A percentile compares a stretch with the other conserved stretches of the same genome.
phyloP scores from a whole-genome alignment of 1,140 invertebrate species.

The Aphelenchoides avenae region DNA sequence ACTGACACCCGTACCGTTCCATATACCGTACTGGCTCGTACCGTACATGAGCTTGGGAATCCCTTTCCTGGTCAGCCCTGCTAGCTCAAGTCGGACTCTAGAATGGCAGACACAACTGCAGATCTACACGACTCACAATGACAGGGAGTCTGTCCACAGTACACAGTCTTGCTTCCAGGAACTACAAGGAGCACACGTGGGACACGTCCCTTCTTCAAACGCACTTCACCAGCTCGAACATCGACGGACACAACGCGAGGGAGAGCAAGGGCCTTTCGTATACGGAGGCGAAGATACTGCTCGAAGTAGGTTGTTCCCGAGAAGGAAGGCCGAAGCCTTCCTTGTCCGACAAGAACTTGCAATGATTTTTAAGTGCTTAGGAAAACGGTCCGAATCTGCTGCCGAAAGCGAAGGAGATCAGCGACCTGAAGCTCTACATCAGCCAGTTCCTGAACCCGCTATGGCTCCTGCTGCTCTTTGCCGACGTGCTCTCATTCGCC shows the following conservation, averaged over 20 bases:
- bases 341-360: conserved; percentile 1
- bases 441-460: conserved; percentile 30
- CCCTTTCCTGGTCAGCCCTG: too few species aligned
- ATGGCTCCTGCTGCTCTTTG: conserved; percentile 24
- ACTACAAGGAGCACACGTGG: conserved; percentile 37
- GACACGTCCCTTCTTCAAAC: conserved; percentile 16
- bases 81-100: too few species aligned
- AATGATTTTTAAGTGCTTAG: conserved; percentile 18
- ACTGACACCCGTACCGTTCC: too few species aligned
- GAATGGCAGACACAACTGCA: too few species aligned
- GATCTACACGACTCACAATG: too few species aligned
- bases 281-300: conserved; percentile 1
- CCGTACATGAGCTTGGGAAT: too few species aligned
- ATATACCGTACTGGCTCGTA: too few species aligned
- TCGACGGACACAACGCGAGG: conserved; percentile 27
- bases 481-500: conserved; percentile 27
- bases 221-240: conserved; percentile 30
- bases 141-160: too few species aligned
- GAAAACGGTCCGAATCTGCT: conserved; percentile 29
- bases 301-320: background rate
- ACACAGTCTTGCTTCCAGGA: too few species aligned
- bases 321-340: background rate
- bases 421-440: conserved; percentile 29
- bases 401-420: conserved; percentile 31
- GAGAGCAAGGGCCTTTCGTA: conserved; percentile 24